These are phyloP conservation scores for Todiramphus chloris DNA, from an alignment of 2,113 vertebrate species.

Conservation along the genomic window DNA sequence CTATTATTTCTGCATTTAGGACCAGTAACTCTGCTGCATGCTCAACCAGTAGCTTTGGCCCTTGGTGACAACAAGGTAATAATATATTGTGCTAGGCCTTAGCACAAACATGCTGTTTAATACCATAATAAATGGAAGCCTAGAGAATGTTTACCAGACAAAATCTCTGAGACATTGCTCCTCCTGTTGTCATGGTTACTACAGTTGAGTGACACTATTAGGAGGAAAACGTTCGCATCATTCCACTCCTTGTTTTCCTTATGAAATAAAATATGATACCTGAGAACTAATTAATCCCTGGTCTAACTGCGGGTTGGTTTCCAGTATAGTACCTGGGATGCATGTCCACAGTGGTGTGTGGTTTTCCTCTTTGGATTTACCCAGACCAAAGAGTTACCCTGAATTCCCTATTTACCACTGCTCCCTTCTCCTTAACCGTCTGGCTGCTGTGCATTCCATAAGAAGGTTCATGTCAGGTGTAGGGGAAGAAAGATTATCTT, in stretches of 20 bases:
- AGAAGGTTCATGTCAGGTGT: not conserved
- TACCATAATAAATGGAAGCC: not conserved
- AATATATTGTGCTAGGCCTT: not conserved
- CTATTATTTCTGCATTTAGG: not conserved
- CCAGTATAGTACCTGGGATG: not conserved
- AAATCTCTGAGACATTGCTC: not conserved
- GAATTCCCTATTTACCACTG: not conserved
- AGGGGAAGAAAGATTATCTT: not conserved
- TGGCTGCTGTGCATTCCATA: fast-evolving
- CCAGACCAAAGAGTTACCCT: not conserved
- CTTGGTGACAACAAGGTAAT: not conserved
- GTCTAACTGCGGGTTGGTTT: not conserved
- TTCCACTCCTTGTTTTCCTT: not conserved
- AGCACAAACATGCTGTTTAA: not conserved
- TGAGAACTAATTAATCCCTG: not conserved
- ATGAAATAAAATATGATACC: not conserved
- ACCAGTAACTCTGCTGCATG: not conserved
- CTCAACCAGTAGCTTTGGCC: not conserved
- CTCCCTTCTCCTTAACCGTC: not conserved
- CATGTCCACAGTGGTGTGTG: fast-evolving
- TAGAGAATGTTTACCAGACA: not conserved
- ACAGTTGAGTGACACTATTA: not conserved
- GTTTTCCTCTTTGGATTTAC: not conserved
- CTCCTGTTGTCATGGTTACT: conserved; percentile 40
- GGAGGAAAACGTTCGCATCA: not conserved